Percentiles rank a stretch among this genome's conserved stretches.
Evolutionary conservation across 2,113 vertebrate genomes (phyloP).

Genomic region (Camarhynchus parvulus): DNA sequence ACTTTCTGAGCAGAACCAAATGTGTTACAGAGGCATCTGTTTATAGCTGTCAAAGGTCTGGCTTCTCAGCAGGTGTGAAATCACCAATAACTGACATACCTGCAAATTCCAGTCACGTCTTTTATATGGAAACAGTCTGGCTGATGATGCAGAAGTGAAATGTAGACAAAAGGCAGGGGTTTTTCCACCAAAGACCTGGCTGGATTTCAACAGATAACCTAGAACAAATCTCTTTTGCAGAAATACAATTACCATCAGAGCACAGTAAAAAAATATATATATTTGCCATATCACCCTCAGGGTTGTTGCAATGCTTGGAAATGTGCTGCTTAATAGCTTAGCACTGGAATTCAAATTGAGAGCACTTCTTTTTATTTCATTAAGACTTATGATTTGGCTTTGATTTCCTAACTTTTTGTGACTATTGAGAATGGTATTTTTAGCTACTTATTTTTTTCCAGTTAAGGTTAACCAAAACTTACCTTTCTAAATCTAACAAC

Average conservation of each 20-base stretch:
- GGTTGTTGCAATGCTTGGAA: neutral
- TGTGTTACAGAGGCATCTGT: constrained; percentile 9
- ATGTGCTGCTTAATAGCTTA: neutral
- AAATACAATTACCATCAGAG: neutral
- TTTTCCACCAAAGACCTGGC: neutral
- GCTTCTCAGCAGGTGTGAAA: neutral
- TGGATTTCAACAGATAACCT: neutral
- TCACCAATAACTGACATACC: neutral
- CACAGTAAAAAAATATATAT: neutral
- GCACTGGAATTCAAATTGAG: neutral
- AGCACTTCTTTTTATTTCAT: neutral
- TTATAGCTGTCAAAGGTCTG: constrained; percentile 13
- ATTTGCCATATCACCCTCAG: neutral
- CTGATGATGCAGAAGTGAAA: neutral
- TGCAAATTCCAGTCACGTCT: neutral
- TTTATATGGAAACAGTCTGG: neutral
- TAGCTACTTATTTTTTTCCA: neutral
- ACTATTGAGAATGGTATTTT: neutral
- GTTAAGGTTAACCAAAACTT: neutral
- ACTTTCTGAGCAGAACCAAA: neutral
- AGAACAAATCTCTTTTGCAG: neutral
- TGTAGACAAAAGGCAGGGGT: accelerated
- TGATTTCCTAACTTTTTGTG: neutral
- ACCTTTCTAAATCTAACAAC: neutral
- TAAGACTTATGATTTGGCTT: neutral